Conservation (phyloP, 2,888 invertebrate species). For the Macroteleia sp. region DNA sequence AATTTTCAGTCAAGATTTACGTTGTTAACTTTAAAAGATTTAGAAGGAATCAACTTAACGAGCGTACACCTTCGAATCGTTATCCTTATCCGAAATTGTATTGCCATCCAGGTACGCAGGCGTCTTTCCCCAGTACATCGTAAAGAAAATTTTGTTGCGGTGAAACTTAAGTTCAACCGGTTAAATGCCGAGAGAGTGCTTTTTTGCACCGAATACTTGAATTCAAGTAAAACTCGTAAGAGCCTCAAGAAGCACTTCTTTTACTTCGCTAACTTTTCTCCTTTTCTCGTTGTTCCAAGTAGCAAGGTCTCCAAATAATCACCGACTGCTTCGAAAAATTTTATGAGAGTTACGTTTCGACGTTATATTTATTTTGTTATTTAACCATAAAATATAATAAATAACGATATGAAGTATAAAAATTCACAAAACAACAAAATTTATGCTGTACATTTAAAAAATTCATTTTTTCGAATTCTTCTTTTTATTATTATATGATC, state of each 20-base stretch:
- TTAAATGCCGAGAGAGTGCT: conserved; percentile 42
- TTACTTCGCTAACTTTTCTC: conserved; percentile 42
- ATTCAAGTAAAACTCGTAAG: conserved; percentile 52
- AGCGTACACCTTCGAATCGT: conserved; percentile 2
- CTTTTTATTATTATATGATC: no score
- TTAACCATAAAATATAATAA: conserved; percentile 17
- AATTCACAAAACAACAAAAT: background rate
- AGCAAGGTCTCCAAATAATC: conserved; percentile 34
- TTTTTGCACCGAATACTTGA: conserved; percentile 41
- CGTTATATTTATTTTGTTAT: conserved; percentile 19
- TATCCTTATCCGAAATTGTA: conserved; percentile 13
- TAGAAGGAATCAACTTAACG: conserved; percentile 12
- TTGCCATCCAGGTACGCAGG: conserved; percentile 5
- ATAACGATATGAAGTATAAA: background rate
- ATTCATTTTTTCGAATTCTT: no score
- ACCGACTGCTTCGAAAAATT: conserved; percentile 19
- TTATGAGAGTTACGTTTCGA: conserved; percentile 17
- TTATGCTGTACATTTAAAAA: no score
- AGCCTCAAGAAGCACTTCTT: conserved; percentile 42
- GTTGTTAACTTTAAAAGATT: conserved; percentile 7
- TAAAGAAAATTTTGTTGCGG: conserved; percentile 50
- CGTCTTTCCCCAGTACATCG: conserved; percentile 18
- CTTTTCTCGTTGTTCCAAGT: conserved; percentile 34
- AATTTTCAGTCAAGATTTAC: background rate
- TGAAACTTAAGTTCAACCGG: conserved; percentile 44